phyloP scores from a whole-genome alignment of 2,888 invertebrate species.

The Agrochola macilenta region DNA sequence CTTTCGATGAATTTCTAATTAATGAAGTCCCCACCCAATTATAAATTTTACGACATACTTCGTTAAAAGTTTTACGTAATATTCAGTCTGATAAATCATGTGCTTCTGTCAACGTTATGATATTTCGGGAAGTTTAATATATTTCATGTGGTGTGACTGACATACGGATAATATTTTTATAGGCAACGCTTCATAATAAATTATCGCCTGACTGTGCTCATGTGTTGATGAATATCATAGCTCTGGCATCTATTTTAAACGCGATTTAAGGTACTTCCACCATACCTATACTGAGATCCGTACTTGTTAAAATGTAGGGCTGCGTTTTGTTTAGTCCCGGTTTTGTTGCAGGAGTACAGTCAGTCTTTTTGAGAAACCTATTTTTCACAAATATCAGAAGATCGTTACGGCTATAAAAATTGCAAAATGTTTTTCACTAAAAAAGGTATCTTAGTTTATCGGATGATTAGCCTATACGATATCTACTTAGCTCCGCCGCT shows the following conservation, averaged over 20 bases:
- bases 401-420: background rate
- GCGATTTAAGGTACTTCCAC: background rate
- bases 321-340: background rate
- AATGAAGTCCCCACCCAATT: conserved; percentile 15
- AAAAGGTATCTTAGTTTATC: background rate
- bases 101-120: conserved; percentile 35
- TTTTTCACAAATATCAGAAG: background rate
- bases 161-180: conserved; percentile 63
- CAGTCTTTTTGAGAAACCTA: background rate
- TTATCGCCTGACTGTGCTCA: conserved; percentile 37
- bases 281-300: background rate
- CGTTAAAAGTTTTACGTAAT: conserved; percentile 33
- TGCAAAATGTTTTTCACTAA: background rate
- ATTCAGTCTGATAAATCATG: conserved; percentile 23
- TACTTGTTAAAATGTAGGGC: background rate
- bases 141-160: conserved; percentile 37
- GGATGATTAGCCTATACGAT: conserved; percentile 23
- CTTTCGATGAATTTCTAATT: conserved; percentile 3
- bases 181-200: conserved; percentile 57
- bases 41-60: conserved; percentile 4
- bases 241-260: conserved; percentile 32
- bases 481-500: conserved; percentile 35
- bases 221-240: conserved; percentile 31
- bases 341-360: background rate
- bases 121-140: conserved; percentile 46